phyloP scores from a whole-genome alignment of 1,140 invertebrate genomes.

The Tribolium madens region DNA sequence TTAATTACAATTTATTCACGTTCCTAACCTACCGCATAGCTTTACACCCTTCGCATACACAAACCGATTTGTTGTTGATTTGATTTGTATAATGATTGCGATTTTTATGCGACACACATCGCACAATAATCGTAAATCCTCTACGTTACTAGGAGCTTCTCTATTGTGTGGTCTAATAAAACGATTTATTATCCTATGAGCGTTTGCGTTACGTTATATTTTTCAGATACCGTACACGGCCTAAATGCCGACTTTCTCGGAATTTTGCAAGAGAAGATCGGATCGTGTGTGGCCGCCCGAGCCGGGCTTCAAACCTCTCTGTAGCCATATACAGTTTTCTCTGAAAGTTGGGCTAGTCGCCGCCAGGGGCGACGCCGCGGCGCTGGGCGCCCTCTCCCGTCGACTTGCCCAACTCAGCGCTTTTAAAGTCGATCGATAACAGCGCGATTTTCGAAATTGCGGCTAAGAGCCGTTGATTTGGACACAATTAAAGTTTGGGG shows the following conservation, averaged over 20 bases:
- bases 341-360: constrained; percentile 11
- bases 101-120: constrained; percentile 52
- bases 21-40: constrained; percentile 50
- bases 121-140: constrained; percentile 54
- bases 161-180: constrained; percentile 58
- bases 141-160: constrained; percentile 50
- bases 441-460: background rate
- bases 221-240: constrained; percentile 41
- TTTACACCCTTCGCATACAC: constrained; percentile 22
- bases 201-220: constrained; percentile 48
- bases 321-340: background rate
- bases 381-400: constrained; percentile 44
- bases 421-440: background rate
- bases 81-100: constrained; percentile 53
- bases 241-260: constrained; percentile 35
- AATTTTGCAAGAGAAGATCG: constrained; percentile 10
- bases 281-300: background rate
- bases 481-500: background rate
- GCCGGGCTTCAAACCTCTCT: background rate
- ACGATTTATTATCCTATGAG: constrained; percentile 53
- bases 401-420: constrained; percentile 1
- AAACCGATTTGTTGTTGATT: constrained; percentile 42
- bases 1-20: constrained; percentile 43
- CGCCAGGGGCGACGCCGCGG: constrained; percentile 21
- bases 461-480: background rate